Base-by-base conservation (phyloP, 2,888 invertebrate genomes). In the Ligdia adustata region DNA sequence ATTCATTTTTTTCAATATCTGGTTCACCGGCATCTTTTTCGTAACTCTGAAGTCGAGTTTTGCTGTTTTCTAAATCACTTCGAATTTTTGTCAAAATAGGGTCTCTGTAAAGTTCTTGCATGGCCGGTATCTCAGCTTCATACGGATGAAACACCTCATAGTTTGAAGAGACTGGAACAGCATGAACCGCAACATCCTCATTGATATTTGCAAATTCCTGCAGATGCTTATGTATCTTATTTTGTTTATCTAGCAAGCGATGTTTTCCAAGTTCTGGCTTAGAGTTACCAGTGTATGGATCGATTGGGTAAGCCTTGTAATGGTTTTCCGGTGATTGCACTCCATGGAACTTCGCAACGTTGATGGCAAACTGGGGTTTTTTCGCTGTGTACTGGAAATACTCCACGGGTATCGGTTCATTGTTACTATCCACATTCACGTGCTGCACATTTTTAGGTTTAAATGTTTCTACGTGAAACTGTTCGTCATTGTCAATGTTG, bases 91-190 rank as follows among this genome's bases (percentile, higher is more conserved):
- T 60, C 48, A 85, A 52, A 2, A 81, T 57, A n/a, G 86, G 83
- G 57, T 89, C 83, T 59, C 77, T 78, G 33, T 88, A 83, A 27
- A 89, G 66, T 9, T 72, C 65, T 55, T 83, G 71, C 26, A 90
- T 65, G 3, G 77, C 78, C 9, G 82, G 82, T 51, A 78, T 78
- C 57, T 90, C 89, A 0, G 74, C 75, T 64, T 84, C 72, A 32
- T 90, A 90, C 0, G 90, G 90, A 60, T 90, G 89, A 39, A 76
- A 89, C 2, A 87, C 69, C 68, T 89, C 84, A 62, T 84, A 89
- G 32, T 75, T 76, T 2, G 72, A 72, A 1, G 75, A 64, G 3
- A 62, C 64, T 2, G 90, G 88, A 16, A 64, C 63, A 0, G 69
- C 72, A 22, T 71, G 62, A 11, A 55, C 46, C 5, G 45, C 41